phyloP scores from a whole-genome alignment of 2,888 invertebrate species.

The Eupithecia exiguata region DNA sequence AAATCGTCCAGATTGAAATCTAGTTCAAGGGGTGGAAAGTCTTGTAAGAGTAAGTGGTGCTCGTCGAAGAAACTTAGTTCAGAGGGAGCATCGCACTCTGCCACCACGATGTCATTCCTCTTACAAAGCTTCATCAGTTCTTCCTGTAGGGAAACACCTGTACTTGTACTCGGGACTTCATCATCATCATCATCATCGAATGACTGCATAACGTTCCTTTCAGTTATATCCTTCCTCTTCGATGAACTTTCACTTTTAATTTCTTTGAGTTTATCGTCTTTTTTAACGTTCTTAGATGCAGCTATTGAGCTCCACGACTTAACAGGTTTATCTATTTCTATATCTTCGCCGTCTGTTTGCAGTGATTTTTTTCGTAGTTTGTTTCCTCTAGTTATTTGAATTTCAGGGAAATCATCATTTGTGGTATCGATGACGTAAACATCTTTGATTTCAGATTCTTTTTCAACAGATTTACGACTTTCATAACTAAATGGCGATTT shows the following conservation, averaged over 20 bases:
- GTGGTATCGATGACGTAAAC: conserved; percentile 76
- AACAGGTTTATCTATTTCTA: conserved; percentile 61
- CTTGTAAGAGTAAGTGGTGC: conserved; percentile 70
- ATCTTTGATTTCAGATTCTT: conserved; percentile 68
- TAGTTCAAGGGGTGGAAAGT: conserved; percentile 72
- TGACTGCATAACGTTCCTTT: conserved; percentile 27
- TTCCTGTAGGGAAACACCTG: conserved; percentile 67
- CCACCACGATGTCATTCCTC: conserved; percentile 78
- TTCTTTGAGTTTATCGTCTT: conserved; percentile 46
- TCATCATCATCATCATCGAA: conserved; percentile 42
- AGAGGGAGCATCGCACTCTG: conserved; percentile 75
- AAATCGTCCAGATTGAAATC: conserved; percentile 77
- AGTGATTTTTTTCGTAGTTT: conserved; percentile 71
- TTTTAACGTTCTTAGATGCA: conserved; percentile 64
- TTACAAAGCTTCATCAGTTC: conserved; percentile 76
- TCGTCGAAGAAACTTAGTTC: conserved; percentile 78
- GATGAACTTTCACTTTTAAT: conserved; percentile 35
- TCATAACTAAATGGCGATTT: conserved; percentile 70
- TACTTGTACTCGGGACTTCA: conserved; percentile 53
- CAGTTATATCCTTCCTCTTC: conserved; percentile 35
- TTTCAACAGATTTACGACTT: conserved; percentile 58
- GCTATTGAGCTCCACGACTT: conserved; percentile 84
- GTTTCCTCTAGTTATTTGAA: conserved; percentile 72
- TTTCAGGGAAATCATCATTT: conserved; percentile 78
- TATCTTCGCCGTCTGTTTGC: conserved; percentile 51